Base-by-base conservation (phyloP, 35 echinoderm and acorn worm genomes). In the Hemicentrotus pulcherrimus region DNA sequence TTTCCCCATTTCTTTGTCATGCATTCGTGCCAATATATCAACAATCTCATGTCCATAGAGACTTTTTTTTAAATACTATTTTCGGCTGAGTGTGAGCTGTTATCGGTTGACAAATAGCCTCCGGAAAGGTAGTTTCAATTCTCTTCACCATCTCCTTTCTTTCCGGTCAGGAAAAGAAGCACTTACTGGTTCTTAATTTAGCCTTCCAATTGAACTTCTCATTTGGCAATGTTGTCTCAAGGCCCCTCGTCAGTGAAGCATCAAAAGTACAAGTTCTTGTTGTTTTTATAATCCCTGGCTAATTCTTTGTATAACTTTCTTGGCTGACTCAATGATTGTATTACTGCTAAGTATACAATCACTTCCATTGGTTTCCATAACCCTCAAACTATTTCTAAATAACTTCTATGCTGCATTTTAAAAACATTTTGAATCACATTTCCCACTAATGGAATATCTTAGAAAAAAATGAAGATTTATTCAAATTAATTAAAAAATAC, bases 161-260 rank as follows among this genome's bases (percentile, higher is more conserved):
- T 78, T 78, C 65, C 65, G 65, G 65, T 78, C 65, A 78, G 65
- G 65, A 78, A 78, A 78, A 78, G 18, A 78, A 78, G 65, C 65
- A 78, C 65, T n/a, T 5, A 78, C 65, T 78, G 7, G 65, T 22
- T 78, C 65, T 78, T 78, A 78, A 78, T 78, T 78, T 78, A 78
- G 65, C 65, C 65, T 78, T 78, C 65, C 65, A 22, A 78, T 6
- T 78, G 65, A 28, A n/a, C 65, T 78, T 78, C 24, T 28, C 19
- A 78, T 78, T 78, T 78, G 65, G 65, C 65, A 78, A 78, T 78
- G 65, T 78, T 78, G 19, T 78, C 19, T 28, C 65, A 22, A 78
- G 65, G 65, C 22, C 28, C 65, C 65, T 78, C 19, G 22, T 78
- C 65, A 78, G 18, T 28, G 65, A 28, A 15, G 19, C 12, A 2